A percentile compares a stretch with the other conserved stretches of the same genome.
Conservation (phyloP, 2,888 invertebrate species). For the Drosophila leonis region DNA sequence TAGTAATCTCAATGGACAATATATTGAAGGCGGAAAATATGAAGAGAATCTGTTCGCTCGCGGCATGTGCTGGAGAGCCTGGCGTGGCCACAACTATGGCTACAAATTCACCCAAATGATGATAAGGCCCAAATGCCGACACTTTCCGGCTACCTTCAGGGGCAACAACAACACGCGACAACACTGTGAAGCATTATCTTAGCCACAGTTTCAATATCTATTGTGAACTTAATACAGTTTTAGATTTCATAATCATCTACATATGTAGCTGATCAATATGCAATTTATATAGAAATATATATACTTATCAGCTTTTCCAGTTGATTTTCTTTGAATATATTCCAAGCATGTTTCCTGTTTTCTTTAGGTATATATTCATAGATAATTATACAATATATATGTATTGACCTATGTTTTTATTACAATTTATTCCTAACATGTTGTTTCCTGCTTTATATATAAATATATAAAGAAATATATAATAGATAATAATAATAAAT, state of each 20-base stretch:
- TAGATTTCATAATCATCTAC: not conserved
- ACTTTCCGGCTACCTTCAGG: conserved; percentile 26
- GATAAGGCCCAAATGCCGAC: conserved; percentile 85
- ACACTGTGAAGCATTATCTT: conserved; percentile 23
- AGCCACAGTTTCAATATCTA: not conserved
- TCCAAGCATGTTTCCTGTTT: conserved; percentile 1
- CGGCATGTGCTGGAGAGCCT: conserved; percentile 90
- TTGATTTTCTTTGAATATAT: not conserved
- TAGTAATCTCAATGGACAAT: conserved; percentile 89
- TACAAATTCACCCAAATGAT: conserved; percentile 88
- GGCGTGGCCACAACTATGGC: conserved; percentile 88
- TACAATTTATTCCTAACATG: not conserved
- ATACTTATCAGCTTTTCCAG: not conserved
- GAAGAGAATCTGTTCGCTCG: conserved; percentile 85
- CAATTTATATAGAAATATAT: not conserved
- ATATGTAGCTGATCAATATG: not conserved
- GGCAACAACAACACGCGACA: not conserved
- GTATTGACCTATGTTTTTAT: too few species aligned
- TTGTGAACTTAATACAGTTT: not conserved
- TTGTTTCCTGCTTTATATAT: not conserved
- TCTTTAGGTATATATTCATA: not conserved
- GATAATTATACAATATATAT: not conserved
- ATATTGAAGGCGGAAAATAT: conserved; percentile 81
- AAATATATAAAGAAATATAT: too few species aligned
- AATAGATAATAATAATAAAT: too few species aligned